A percentile compares a stretch with the other conserved stretches of the same genome.
Evolutionary conservation across 2,113 vertebrate species (phyloP).

Genomic region (Oryzias curvinotus): DNA sequence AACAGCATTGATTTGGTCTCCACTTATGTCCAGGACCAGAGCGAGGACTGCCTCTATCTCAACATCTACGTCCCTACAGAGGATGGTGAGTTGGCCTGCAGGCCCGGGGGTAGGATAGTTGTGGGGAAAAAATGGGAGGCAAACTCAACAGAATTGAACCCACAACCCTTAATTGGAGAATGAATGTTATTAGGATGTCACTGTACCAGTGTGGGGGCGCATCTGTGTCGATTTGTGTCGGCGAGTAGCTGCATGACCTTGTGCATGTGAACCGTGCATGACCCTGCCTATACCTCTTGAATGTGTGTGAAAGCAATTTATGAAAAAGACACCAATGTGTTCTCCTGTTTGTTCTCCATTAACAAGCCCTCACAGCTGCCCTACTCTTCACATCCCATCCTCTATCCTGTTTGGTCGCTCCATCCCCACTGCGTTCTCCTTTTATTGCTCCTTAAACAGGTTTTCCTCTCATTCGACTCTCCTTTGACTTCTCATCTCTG

Average conservation of each 20-base stretch:
- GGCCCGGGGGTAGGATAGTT: conserved; percentile 45
- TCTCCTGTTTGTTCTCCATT: conserved; percentile 35
- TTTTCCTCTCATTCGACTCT: conserved; percentile 1
- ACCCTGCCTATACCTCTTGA: conserved; percentile 69
- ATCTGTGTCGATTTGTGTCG: conserved; percentile 17
- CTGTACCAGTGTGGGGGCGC: conserved; percentile 45
- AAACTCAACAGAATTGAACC: conserved; percentile 5
- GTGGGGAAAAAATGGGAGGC: conserved; percentile 47
- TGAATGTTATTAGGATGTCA: conserved; percentile 32
- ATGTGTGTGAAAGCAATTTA: conserved; percentile 29
- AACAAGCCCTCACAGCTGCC: conserved; percentile 36
- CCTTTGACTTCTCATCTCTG: conserved; percentile 15
- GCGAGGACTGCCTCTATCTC: conserved; percentile 97
- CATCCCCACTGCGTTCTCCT: conserved; percentile 55
- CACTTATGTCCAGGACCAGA: conserved; percentile 97
- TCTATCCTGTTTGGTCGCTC: conserved; percentile 24
- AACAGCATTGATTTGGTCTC: conserved; percentile 97
- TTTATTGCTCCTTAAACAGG: conserved; percentile 61
- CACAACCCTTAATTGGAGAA: conserved; percentile 16
- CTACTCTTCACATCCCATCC: conserved; percentile 66
- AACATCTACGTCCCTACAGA: conserved; percentile 99
- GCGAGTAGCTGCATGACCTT: conserved; percentile 83
- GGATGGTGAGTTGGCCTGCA: conserved; percentile 95
- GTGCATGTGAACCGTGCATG: conserved; percentile 90
- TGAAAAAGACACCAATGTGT: conserved; percentile 45